These are phyloP conservation scores for Hipparchia sbordonii DNA, from an alignment of 2,888 invertebrate species.

Conservation along the genomic window DNA sequence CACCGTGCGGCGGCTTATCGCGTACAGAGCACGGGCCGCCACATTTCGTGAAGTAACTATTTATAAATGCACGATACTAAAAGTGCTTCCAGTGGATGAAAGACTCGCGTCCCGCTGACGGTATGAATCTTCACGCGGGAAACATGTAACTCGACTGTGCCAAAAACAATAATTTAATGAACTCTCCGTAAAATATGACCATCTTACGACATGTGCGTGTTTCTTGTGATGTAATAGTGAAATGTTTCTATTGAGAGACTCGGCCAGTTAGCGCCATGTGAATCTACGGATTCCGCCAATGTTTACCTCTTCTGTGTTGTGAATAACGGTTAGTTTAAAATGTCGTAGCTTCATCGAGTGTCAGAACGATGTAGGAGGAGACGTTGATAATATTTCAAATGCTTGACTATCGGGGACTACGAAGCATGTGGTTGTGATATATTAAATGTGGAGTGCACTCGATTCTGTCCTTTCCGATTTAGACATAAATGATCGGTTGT, in stretches of 20 bases:
- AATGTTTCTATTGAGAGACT: slow-evolving; percentile 51
- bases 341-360: slow-evolving; percentile 44
- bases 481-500: slow-evolving; percentile 67
- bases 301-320: slow-evolving; percentile 82
- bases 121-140: slow-evolving; percentile 59
- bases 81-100: slow-evolving; percentile 63
- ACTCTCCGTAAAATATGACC: slow-evolving; percentile 54
- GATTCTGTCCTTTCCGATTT: slow-evolving; percentile 50
- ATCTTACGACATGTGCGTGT: slow-evolving; percentile 47
- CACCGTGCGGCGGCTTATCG: slow-evolving; percentile 59
- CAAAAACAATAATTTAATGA: slow-evolving; percentile 64
- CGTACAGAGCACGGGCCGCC: slow-evolving; percentile 62
- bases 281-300: slow-evolving; percentile 63
- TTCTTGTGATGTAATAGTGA: slow-evolving; percentile 59
- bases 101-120: slow-evolving; percentile 57
- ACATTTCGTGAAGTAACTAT: slow-evolving; percentile 67
- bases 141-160: slow-evolving; percentile 67
- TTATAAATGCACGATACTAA: slow-evolving; percentile 62
- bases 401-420: slow-evolving; percentile 43
- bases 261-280: slow-evolving; percentile 67
- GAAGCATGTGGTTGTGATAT: slow-evolving; percentile 70
- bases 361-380: slow-evolving; percentile 57
- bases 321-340: slow-evolving; percentile 66
- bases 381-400: slow-evolving; percentile 30
- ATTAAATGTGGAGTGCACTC: slow-evolving; percentile 52